Conservation (phyloP, 92 coral and sea anemone genomes). For the Palythoa grandis region DNA sequence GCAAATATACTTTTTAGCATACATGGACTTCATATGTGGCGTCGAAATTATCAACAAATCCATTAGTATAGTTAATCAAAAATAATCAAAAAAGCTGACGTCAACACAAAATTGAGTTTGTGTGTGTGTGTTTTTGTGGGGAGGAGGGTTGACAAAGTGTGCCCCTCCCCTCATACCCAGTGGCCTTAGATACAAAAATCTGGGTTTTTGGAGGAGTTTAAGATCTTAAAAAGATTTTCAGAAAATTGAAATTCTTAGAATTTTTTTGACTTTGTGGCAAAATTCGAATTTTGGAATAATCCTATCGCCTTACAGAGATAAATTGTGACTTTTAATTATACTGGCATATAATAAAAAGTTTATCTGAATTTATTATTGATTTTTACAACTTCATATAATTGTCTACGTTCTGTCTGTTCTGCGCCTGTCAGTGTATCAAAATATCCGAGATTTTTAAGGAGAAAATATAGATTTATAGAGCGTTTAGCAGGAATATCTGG, state of each 20-base stretch:
- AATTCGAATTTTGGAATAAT: neutral
- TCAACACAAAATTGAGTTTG: neutral
- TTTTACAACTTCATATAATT: too few relatives aligned
- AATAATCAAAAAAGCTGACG: neutral
- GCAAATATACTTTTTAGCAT: too few relatives aligned
- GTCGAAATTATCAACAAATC: neutral
- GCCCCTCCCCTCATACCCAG: conserved; percentile 2
- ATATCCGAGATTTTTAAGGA: neutral
- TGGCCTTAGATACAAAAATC: neutral
- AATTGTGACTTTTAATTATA: neutral
- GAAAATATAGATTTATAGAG: neutral
- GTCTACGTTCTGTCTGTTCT: neutral
- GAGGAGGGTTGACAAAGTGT: neutral
- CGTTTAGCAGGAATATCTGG: neutral
- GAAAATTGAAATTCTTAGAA: neutral
- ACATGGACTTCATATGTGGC: neutral
- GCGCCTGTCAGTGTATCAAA: neutral
- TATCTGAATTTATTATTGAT: neutral
- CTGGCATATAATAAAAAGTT: neutral
- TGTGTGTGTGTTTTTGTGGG: neutral
- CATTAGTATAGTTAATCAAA: neutral
- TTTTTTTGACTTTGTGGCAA: neutral
- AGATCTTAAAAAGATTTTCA: neutral
- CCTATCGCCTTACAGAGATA: neutral
- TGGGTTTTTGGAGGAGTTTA: neutral